Conservation (phyloP, 2,113 vertebrate genomes). For the Dipodomys ordii region DNA sequence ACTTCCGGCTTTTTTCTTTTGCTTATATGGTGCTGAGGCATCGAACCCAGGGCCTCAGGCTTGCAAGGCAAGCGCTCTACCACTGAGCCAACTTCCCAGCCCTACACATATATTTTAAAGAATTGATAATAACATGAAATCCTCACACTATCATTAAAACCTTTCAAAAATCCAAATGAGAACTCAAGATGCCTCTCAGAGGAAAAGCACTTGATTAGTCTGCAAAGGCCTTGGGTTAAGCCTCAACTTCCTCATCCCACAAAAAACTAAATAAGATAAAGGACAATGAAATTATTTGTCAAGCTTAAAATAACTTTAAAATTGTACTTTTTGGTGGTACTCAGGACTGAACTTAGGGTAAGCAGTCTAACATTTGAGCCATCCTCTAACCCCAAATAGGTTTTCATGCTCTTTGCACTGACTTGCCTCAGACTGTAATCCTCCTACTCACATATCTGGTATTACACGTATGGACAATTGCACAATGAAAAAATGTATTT, state of each 20-base stretch:
- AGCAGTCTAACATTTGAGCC: too few relatives aligned
- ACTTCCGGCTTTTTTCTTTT: too few relatives aligned
- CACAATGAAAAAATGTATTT: neutral
- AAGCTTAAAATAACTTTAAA: constrained; percentile 25
- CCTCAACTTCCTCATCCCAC: neutral
- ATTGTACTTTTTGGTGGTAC: neutral
- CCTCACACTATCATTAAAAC: constrained; percentile 46
- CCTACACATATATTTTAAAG: constrained; percentile 20
- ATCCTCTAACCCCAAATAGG: too few relatives aligned
- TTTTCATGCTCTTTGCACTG: too few relatives aligned
- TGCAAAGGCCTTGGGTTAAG: neutral
- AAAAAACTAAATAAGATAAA: constrained; percentile 36
- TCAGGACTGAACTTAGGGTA: too few relatives aligned
- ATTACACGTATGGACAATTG: too few relatives aligned
- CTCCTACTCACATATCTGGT: too few relatives aligned
- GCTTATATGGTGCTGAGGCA: too few relatives aligned
- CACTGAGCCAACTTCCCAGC: too few relatives aligned
- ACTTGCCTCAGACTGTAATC: too few relatives aligned
- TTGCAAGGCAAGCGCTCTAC: too few relatives aligned
- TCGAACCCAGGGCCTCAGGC: too few relatives aligned
- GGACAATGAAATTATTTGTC: constrained; percentile 35
- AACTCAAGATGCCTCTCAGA: neutral
- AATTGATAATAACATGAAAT: constrained; percentile 53
- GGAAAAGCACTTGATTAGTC: neutral
- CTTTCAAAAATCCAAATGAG: constrained; percentile 28